These are phyloP conservation scores for Ivindomyrus marchei DNA, from an alignment of 2,113 vertebrate genomes.

Conservation along the genomic window DNA sequence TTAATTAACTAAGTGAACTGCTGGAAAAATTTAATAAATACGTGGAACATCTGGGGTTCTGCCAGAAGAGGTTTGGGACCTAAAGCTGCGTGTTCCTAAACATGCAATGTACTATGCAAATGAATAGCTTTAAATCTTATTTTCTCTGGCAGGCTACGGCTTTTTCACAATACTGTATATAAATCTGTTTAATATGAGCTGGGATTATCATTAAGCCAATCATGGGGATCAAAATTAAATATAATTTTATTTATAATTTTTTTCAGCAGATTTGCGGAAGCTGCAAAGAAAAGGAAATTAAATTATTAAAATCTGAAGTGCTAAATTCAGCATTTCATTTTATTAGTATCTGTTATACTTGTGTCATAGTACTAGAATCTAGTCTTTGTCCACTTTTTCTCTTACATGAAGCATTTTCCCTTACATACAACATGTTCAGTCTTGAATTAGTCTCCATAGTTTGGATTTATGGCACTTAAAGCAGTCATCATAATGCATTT, in stretches of 20 bases:
- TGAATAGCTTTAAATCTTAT: neutral
- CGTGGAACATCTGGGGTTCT: neutral
- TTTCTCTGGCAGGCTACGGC: neutral
- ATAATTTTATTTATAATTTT: constrained; percentile 31
- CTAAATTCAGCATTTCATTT: constrained; percentile 16
- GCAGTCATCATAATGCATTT: no score
- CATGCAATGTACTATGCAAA: neutral
- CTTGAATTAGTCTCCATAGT: neutral
- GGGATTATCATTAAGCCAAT: constrained; percentile 29
- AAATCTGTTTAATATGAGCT: constrained; percentile 17
- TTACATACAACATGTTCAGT: neutral
- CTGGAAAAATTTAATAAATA: neutral
- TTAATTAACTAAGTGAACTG: neutral
- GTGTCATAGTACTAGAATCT: neutral
- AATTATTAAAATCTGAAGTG: constrained; percentile 22
- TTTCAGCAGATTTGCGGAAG: neutral
- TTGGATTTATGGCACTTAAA: neutral
- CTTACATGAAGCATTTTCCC: no score
- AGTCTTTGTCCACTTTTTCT: neutral
- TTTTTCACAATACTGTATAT: constrained; percentile 1
- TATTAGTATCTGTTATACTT: neutral
- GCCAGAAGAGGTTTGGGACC: neutral
- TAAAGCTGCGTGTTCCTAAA: neutral
- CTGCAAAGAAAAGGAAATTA: constrained; percentile 33
- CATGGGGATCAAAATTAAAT: constrained; percentile 28